Percentiles rank a stretch among this genome's conserved stretches.
These are phyloP conservation scores for Periphyllus acericola DNA, from an alignment of 2,888 invertebrate genomes.

Conservation along the genomic window DNA sequence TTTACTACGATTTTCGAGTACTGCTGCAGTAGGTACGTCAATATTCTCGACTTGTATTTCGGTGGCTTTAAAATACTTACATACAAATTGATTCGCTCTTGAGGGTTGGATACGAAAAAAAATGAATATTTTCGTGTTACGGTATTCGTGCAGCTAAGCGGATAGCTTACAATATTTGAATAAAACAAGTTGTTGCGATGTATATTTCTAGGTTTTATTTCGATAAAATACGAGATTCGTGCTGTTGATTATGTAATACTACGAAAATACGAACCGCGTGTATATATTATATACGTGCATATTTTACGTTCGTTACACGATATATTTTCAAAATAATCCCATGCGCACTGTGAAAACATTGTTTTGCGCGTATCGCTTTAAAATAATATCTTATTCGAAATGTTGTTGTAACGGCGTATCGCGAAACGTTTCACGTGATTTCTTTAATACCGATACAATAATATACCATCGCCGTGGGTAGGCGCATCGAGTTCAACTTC, in stretches of 20 bases:
- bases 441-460: not conserved
- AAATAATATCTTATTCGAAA: too few relatives aligned
- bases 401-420: too few relatives aligned
- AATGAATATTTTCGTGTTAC: not conserved
- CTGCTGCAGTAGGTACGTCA: too few relatives aligned
- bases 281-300: too few relatives aligned
- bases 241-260: too few relatives aligned
- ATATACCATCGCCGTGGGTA: not conserved
- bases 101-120: not conserved
- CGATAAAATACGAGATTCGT: not conserved
- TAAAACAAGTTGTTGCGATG: not conserved
- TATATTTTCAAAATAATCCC: too few relatives aligned
- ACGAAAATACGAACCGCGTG: too few relatives aligned
- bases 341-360: too few relatives aligned
- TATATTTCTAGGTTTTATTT: not conserved
- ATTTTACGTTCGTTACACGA: too few relatives aligned
- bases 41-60: not conserved
- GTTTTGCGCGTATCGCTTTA: too few relatives aligned
- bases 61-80: conserved; percentile 10
- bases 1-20: too few relatives aligned
- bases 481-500: not conserved
- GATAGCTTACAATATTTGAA: not conserved
- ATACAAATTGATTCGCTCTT: not conserved
- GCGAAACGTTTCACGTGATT: too few relatives aligned
- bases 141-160: not conserved